Percentiles rank a stretch among this genome's conserved stretches.
These are phyloP conservation scores for Arbacia lixula DNA, from an alignment of 53 echinoderm and acorn worm species.

Conservation along the genomic window DNA sequence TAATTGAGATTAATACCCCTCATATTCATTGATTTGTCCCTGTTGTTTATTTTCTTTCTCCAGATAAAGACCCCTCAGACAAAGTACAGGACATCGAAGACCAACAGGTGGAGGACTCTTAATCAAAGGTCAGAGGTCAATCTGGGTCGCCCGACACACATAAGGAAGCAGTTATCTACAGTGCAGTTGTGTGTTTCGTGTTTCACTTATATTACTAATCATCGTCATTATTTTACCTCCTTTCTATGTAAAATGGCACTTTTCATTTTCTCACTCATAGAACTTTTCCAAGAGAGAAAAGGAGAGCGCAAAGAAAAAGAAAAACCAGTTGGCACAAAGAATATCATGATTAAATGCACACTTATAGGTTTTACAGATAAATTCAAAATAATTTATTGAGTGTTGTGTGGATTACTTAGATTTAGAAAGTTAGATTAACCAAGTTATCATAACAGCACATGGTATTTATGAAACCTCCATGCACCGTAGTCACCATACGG, in stretches of 20 bases:
- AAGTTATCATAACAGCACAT: conserved; percentile 35
- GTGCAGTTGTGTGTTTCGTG: conserved; percentile 54
- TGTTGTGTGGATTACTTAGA: conserved; percentile 51
- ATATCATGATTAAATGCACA: conserved; percentile 30
- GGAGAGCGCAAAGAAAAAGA: neutral
- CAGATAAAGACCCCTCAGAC: conserved; percentile 56
- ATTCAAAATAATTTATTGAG: conserved; percentile 46
- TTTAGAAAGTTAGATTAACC: conserved; percentile 8
- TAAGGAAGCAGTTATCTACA: conserved; percentile 43
- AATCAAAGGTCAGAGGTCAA: conserved; percentile 48
- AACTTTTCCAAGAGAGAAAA: conserved; percentile 30
- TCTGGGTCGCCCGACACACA: conserved; percentile 30
- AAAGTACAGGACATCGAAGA: conserved; percentile 66
- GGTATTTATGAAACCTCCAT: conserved; percentile 35
- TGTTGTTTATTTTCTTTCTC: conserved; percentile 2
- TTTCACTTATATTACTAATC: conserved; percentile 50
- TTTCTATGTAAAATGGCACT: conserved; percentile 38
- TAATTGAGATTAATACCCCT: too few species aligned
- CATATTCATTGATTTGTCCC: neutral
- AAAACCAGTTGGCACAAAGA: too few species aligned
- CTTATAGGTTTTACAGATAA: conserved; percentile 10
- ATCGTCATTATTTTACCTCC: conserved; percentile 48
- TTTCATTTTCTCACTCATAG: conserved; percentile 26
- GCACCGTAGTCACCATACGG: conserved; percentile 28
- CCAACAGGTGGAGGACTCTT: conserved; percentile 62